Base-by-base conservation (phyloP, 2,797 vertebrate genomes). In the Cynodonichthys magdalenae region DNA sequence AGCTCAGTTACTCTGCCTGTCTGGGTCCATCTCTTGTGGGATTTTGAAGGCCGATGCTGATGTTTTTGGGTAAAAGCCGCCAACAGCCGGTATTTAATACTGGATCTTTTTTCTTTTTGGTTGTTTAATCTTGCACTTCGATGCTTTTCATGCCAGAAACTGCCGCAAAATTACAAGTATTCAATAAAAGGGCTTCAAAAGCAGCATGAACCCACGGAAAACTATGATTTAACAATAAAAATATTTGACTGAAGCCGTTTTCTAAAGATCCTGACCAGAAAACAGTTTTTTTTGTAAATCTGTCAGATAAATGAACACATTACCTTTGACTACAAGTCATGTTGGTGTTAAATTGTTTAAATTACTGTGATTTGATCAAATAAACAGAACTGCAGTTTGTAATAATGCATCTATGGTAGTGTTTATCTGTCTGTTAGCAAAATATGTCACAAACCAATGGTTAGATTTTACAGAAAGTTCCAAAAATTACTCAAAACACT, bases 11-110 rank as follows among this genome's bases (percentile, higher is more conserved):
- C 87, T 64, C 58, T 39, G 48, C 63, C 69, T 52, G 74, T 80
- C 77, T 81, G 68, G 27, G 69, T 70, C 59, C 39, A 69, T 83
- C 63, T 81, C 66, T 41, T 63, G 71, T 28, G 75, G 84, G 59
- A 71, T 61, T 52, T 55, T 75, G 75, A 83, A 69, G 82, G 72
- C 65, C 34, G 44, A 69, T n/a, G n/a, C 71, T 73, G 77, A 84
- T 72, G 63, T 69, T 51, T 63, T 70, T 68, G 74, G 74, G 56
- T 24, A 1, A 4, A 3, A n/a, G 46, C 47, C 24, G 53, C 62
- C 58, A 74, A 41, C 63, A 31, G 63, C 8, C 19, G 67, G 77
- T 53, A 81, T 68, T 55, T 63, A 65, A 79, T 77, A 71, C 58
- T 17, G 19, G 45, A 57, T 63, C 59, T 62, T 39, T 67, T 56